Percentiles rank a stretch among this genome's conserved stretches.
Conservation (phyloP, 2,888 invertebrate species). For the Drosophila borborema region DNA sequence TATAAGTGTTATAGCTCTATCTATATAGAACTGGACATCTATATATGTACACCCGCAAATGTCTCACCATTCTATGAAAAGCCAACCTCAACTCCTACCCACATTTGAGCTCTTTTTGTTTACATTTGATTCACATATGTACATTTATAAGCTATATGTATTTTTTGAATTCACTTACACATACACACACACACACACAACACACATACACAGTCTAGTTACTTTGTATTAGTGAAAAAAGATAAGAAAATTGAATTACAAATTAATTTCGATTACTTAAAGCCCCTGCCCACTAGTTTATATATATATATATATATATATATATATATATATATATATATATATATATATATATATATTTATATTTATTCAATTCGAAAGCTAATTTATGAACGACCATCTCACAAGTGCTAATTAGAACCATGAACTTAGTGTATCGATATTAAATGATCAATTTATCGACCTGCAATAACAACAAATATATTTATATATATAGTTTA, state of each 20-base stretch:
- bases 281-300: not conserved
- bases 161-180: slow-evolving; percentile 12
- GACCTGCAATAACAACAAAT: slow-evolving; percentile 9
- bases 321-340: slow-evolving; percentile 11
- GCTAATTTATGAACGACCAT: slow-evolving; percentile 83
- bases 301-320: not conserved
- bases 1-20: not conserved
- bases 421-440: slow-evolving; percentile 47
- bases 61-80: not conserved
- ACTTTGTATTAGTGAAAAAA: not conserved
- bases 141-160: slow-evolving; percentile 10
- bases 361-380: slow-evolving; percentile 40
- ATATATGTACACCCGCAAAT: not conserved
- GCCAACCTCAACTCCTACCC: no score
- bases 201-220: slow-evolving; percentile 31
- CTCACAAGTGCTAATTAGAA: slow-evolving; percentile 85
- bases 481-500: slow-evolving; percentile 15
- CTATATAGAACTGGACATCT: not conserved
- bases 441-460: slow-evolving; percentile 36
- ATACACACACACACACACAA: slow-evolving; percentile 5
- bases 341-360: not conserved
- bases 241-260: slow-evolving; percentile 32
- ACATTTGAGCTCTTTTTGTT: slow-evolving; percentile 8
- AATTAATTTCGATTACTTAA: slow-evolving; percentile 33
- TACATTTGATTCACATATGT: slow-evolving; percentile 5